Conservation (phyloP, 2,888 invertebrate species). For the Dryadula phaetusa region DNA sequence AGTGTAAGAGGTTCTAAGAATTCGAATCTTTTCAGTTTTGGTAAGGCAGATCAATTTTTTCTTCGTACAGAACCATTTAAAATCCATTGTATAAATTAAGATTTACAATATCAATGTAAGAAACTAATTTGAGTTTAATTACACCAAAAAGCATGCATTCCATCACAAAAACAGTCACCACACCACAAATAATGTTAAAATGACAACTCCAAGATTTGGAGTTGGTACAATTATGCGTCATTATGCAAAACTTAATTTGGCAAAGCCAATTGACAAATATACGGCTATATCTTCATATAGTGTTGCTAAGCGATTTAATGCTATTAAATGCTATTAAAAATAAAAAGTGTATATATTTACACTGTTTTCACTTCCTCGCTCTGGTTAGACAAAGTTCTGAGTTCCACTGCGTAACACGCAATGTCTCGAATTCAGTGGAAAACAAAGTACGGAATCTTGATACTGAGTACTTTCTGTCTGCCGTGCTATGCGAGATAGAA, state of each 20-base stretch:
- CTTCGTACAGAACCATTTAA: background rate
- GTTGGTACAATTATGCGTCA: constrained; percentile 16
- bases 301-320: background rate
- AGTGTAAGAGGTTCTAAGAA: too few species aligned
- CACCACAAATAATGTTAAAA: constrained; percentile 23
- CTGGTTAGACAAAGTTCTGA: too few species aligned
- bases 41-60: too few species aligned
- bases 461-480: too few species aligned
- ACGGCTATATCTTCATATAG: background rate
- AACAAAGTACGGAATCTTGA: too few species aligned
- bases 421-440: too few species aligned
- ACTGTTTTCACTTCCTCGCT: too few species aligned
- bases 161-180: constrained; percentile 24
- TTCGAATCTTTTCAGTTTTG: too few species aligned
- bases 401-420: too few species aligned
- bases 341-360: too few species aligned
- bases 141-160: constrained; percentile 8
- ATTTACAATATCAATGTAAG: background rate
- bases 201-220: constrained; percentile 20
- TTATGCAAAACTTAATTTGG: constrained; percentile 25
- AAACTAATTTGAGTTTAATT: constrained; percentile 8
- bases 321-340: too few species aligned
- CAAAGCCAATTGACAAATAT: constrained; percentile 11
- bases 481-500: too few species aligned
- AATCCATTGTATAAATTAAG: background rate